These are phyloP conservation scores for Buphagus erythrorhynchus DNA, from an alignment of 2,797 vertebrate species.

Conservation along the genomic window DNA sequence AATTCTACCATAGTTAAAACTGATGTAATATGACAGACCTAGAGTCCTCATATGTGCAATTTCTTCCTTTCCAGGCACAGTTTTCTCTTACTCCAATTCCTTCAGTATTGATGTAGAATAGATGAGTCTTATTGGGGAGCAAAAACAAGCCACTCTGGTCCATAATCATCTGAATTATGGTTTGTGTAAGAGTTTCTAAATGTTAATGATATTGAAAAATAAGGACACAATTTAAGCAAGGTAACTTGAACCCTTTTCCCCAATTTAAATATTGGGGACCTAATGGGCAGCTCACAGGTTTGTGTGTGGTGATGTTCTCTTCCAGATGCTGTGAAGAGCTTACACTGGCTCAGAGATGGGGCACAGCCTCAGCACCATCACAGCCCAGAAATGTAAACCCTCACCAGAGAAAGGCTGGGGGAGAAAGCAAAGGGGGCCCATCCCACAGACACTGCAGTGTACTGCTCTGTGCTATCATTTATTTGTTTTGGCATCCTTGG, in stretches of 20 bases:
- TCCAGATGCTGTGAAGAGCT: background rate
- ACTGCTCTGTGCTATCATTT: background rate
- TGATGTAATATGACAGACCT: background rate
- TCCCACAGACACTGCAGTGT: background rate
- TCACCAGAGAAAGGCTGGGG: background rate
- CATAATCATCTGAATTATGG: background rate
- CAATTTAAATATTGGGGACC: background rate
- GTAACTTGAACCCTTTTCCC: background rate
- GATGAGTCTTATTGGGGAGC: background rate
- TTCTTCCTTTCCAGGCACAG: background rate
- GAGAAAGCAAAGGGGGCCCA: background rate
- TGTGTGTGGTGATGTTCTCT: background rate
- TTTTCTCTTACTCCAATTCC: background rate
- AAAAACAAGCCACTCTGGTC: background rate
- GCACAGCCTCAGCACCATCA: background rate
- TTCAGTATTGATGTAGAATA: background rate
- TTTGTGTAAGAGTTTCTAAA: background rate
- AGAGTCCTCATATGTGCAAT: background rate
- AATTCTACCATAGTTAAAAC: background rate
- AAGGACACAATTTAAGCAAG: background rate
- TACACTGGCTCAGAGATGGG: background rate
- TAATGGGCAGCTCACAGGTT: background rate
- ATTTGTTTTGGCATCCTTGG: background rate
- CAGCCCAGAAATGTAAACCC: background rate
- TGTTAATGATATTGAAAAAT: background rate